Evolutionary conservation across 2,113 vertebrate genomes (phyloP).

Genomic region (Sinocyclocheilus maitianheensis): DNA sequence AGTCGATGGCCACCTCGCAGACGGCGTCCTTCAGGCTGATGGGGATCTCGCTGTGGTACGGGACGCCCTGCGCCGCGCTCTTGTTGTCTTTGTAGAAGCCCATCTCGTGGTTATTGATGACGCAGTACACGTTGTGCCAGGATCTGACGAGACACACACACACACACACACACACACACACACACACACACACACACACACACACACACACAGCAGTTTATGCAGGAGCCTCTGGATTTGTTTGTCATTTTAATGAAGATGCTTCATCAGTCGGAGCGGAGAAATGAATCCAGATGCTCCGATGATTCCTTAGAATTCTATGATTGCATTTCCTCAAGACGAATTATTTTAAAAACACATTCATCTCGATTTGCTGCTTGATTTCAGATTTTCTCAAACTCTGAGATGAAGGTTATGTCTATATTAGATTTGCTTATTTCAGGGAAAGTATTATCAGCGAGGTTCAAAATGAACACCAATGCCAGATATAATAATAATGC

Average conservation of each 20-base stretch:
- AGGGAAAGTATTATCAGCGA: background rate
- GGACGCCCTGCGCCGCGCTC: slow-evolving; percentile 84
- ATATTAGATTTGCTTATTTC: background rate
- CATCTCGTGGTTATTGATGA: slow-evolving; percentile 91
- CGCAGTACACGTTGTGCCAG: slow-evolving; percentile 96
- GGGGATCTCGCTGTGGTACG: slow-evolving; percentile 88
- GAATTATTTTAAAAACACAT: background rate
- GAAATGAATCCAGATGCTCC: background rate
- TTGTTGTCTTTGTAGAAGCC: slow-evolving; percentile 95
- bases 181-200: too few species aligned
- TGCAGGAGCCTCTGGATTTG: background rate
- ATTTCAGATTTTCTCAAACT: background rate
- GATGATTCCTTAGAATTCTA: background rate
- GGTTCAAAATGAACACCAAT: background rate
- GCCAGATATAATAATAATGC: background rate
- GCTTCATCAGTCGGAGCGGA: background rate
- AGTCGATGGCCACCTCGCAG: slow-evolving; percentile 90
- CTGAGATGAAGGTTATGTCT: background rate
- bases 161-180: background rate
- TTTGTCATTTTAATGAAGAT: background rate
- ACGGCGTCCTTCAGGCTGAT: slow-evolving; percentile 85
- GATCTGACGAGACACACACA: slow-evolving; percentile 76
- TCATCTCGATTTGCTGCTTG: background rate
- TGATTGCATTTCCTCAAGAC: background rate
- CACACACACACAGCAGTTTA: too few species aligned